Percentiles rank a stretch among this genome's conserved stretches.
Conservation (phyloP, 2,113 vertebrate genomes). For the Hippolais icterina region DNA sequence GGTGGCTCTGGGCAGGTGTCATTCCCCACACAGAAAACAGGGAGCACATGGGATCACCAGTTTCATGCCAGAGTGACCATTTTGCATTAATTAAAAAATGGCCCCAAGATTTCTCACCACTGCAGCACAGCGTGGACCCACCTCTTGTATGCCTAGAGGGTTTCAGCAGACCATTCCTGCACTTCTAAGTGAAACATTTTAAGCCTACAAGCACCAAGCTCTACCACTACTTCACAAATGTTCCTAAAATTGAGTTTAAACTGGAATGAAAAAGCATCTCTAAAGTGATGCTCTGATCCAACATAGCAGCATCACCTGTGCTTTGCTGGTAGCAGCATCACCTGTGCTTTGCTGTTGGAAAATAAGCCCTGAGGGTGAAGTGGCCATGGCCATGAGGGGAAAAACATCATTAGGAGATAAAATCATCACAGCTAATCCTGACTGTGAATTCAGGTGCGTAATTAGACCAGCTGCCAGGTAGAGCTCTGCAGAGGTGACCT, state of each 20-base stretch:
- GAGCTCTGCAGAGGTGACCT: neutral
- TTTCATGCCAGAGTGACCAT: neutral
- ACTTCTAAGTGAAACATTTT: neutral
- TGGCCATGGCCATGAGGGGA: neutral
- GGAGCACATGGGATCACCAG: neutral
- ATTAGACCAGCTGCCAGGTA: neutral
- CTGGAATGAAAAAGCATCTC: neutral
- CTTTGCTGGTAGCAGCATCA: neutral
- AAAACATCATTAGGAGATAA: neutral
- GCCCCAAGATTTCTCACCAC: neutral
- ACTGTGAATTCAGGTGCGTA: neutral
- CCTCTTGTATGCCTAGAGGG: accelerated
- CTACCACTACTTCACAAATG: neutral
- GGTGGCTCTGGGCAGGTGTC: neutral
- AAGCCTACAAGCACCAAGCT: neutral
- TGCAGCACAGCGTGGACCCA: accelerated
- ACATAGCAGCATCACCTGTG: neutral
- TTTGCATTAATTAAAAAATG: neutral
- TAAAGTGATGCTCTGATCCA: neutral
- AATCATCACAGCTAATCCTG: neutral
- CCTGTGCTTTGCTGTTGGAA: neutral
- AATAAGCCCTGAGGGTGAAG: neutral
- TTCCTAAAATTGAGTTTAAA: neutral
- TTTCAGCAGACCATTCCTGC: neutral
- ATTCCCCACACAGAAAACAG: neutral